phyloP scores from a whole-genome alignment of 2,113 vertebrate genomes.

The Paratilapia polleni region DNA sequence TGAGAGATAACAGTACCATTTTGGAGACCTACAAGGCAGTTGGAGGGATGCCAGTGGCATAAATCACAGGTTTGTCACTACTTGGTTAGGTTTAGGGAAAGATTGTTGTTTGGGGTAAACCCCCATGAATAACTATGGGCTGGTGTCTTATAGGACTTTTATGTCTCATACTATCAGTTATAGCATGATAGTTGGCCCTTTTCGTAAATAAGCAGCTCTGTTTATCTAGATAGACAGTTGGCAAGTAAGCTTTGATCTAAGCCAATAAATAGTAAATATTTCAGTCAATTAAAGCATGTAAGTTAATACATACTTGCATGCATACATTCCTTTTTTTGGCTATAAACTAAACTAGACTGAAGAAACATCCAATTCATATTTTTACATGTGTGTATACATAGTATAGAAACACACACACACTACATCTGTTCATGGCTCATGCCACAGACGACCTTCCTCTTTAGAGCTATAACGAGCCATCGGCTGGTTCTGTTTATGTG shows the following conservation, averaged over 20 bases:
- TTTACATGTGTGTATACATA: background rate
- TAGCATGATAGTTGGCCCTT: background rate
- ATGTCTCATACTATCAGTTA: background rate
- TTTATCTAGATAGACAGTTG: background rate
- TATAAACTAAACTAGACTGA: background rate
- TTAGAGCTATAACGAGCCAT: slow-evolving; percentile 39
- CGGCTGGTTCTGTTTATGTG: slow-evolving; percentile 33
- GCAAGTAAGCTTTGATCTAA: background rate
- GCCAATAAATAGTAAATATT: background rate
- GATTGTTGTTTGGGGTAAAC: background rate
- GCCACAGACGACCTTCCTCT: slow-evolving; percentile 50
- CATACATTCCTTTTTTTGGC: background rate
- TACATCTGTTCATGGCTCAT: slow-evolving; percentile 25
- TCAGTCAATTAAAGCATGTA: background rate
- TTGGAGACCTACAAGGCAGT: background rate
- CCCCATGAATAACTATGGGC: background rate
- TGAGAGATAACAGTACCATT: background rate
- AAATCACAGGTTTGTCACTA: background rate
- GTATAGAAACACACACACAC: background rate
- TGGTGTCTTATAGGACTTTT: background rate
- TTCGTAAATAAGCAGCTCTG: background rate
- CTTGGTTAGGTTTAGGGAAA: background rate
- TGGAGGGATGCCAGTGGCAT: background rate
- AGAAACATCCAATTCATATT: background rate
- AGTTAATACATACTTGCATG: background rate